phyloP scores from a whole-genome alignment of 2,797 vertebrate species.

The Leptatherina wallacei region DNA sequence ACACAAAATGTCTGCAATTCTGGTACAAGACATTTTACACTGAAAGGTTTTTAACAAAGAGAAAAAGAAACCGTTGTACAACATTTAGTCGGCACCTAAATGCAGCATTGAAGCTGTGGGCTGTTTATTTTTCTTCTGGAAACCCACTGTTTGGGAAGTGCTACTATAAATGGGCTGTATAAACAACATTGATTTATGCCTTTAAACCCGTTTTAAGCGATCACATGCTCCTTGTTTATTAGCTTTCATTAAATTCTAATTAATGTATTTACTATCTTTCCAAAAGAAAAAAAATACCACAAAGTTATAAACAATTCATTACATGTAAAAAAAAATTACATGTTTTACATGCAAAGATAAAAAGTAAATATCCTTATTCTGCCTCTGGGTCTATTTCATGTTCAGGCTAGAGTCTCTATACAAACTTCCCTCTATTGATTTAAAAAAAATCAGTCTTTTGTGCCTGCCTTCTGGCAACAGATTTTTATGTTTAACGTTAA shows the following conservation, averaged over 20 bases:
- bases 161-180: slow-evolving; percentile 11
- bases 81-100: background rate
- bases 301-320: too few species aligned
- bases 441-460: background rate
- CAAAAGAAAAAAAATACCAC: too few species aligned
- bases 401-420: background rate
- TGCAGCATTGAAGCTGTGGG: slow-evolving; percentile 21
- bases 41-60: background rate
- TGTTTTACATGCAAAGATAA: too few species aligned
- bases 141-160: slow-evolving; percentile 26
- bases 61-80: background rate
- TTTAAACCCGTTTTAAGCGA: background rate
- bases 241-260: background rate
- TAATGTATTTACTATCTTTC: too few species aligned
- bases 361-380: too few species aligned
- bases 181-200: slow-evolving; percentile 3
- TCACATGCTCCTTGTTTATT: background rate
- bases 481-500: background rate
- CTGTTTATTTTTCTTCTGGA: slow-evolving; percentile 33
- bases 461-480: slow-evolving; percentile 26
- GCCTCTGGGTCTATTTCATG: too few species aligned
- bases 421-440: background rate
- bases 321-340: too few species aligned
- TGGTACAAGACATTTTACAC: too few species aligned
- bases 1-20: background rate